Conservation (phyloP, 1,140 invertebrate genomes). For the Dendrolimus kikuchii region DNA sequence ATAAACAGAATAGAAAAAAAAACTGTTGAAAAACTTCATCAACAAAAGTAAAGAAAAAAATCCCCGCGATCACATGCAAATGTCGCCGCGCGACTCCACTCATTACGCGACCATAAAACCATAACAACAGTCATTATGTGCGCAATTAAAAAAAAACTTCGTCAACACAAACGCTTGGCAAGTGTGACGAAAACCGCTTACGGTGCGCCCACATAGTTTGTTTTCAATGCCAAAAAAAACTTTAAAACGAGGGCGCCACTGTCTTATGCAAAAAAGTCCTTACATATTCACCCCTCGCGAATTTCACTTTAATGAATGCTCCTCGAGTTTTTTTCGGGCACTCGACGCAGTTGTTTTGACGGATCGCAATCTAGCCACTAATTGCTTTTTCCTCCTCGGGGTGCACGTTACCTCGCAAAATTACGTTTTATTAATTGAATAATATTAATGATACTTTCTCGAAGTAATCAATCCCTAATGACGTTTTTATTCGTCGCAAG, state of each 20-base stretch:
- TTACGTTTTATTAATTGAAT: constrained; percentile 72
- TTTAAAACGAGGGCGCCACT: constrained; percentile 53
- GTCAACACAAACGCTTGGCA: constrained; percentile 43
- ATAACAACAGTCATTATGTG: constrained; percentile 66
- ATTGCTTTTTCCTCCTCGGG: constrained; percentile 70
- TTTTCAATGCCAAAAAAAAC: constrained; percentile 53
- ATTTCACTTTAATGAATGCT: constrained; percentile 68
- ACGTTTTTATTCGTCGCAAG: constrained; percentile 63
- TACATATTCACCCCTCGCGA: constrained; percentile 70
- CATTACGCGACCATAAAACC: constrained; percentile 61
- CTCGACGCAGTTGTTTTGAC: constrained; percentile 68
- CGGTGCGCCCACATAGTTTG: constrained; percentile 62
- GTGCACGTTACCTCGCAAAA: constrained; percentile 63
- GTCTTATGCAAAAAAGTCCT: constrained; percentile 70
- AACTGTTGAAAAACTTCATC: constrained; percentile 53
- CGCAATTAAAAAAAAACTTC: constrained; percentile 64
- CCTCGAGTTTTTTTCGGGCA: constrained; percentile 45
- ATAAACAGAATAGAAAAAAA: constrained; percentile 56
- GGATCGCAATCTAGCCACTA: constrained; percentile 71
- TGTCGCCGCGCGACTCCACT: constrained; percentile 54
- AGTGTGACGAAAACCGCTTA: constrained; percentile 70
- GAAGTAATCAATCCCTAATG: constrained; percentile 66
- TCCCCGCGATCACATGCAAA: constrained; percentile 60
- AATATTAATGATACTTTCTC: constrained; percentile 70
- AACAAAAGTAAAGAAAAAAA: constrained; percentile 60